Conservation (phyloP, 2,888 invertebrate species). For the Phania funesta region DNA sequence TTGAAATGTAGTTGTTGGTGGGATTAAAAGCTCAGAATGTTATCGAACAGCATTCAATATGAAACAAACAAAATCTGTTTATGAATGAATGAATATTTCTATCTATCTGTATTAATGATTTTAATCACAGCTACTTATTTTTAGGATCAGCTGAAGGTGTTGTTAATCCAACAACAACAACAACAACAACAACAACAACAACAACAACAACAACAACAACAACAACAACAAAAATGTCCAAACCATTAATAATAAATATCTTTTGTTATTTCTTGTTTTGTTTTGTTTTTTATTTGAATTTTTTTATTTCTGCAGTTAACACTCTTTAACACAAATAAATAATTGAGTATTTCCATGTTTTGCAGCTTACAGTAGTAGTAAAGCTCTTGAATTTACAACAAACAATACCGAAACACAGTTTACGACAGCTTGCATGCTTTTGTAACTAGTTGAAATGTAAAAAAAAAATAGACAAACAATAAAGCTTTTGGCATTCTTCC, state of each 20-base stretch:
- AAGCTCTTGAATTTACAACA: constrained; percentile 20
- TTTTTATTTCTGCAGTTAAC: not conserved
- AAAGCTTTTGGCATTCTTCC: constrained; percentile 51
- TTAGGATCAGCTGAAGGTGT: not conserved
- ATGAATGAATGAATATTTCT: constrained; percentile 35
- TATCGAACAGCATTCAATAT: not conserved
- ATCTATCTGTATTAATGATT: not conserved
- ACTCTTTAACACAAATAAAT: not conserved
- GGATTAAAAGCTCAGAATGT: not conserved
- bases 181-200: not conserved
- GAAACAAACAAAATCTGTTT: not conserved
- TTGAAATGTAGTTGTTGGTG: not conserved
- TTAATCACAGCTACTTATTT: not conserved
- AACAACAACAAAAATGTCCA: not conserved
- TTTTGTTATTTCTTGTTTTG: constrained; percentile 14
- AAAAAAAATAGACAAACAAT: constrained; percentile 1
- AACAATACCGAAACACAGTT: not conserved
- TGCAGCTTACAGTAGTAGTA: not conserved
- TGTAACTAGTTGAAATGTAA: constrained; percentile 25
- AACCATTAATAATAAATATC: constrained; percentile 36
- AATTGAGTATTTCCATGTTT: constrained; percentile 24
- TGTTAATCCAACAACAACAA: not conserved
- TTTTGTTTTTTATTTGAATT: not conserved
- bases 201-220: not conserved
- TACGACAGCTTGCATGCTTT: constrained; percentile 46